Conservation (phyloP, 2,113 vertebrate species). For the Psittacula cyanocephala region DNA sequence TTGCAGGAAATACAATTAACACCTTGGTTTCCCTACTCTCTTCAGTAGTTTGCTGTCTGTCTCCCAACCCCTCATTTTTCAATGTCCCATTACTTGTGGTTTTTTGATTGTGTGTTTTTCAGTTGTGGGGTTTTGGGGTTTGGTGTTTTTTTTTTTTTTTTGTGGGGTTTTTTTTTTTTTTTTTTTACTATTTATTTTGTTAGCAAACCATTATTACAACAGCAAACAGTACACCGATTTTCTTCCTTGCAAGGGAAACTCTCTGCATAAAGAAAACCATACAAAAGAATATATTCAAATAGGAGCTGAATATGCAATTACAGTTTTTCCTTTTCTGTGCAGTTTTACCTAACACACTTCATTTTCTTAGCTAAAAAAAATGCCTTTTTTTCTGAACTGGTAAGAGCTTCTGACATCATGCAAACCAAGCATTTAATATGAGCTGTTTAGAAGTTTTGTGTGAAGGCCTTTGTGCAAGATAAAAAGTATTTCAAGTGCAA, state of each 20-base stretch:
- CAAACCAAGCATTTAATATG: conserved; percentile 71
- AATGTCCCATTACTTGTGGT: neutral
- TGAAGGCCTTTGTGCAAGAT: conserved; percentile 71
- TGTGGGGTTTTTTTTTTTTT: neutral
- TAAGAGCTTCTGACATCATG: conserved; percentile 72
- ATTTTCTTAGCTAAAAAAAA: conserved; percentile 57
- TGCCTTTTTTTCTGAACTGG: conserved; percentile 49
- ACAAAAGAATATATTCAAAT: conserved; percentile 72
- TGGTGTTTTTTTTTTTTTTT: neutral
- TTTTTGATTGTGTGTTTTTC: neutral
- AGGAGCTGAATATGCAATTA: conserved; percentile 73
- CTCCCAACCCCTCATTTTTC: fast-evolving
- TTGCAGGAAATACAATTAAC: neutral
- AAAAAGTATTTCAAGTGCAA: conserved; percentile 69
- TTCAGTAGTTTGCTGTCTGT: neutral
- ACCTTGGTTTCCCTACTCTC: neutral
- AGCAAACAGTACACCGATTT: conserved; percentile 71
- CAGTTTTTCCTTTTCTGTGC: conserved; percentile 60
- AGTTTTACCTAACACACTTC: conserved; percentile 71
- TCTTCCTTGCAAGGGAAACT: conserved; percentile 67
- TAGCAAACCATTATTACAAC: conserved; percentile 72
- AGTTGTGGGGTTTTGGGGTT: neutral
- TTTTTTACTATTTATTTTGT: conserved; percentile 63
- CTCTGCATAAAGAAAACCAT: conserved; percentile 71
- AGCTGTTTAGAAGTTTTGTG: conserved; percentile 72